Conservation (phyloP, 2,113 vertebrate genomes). For the Gobio gobio region DNA sequence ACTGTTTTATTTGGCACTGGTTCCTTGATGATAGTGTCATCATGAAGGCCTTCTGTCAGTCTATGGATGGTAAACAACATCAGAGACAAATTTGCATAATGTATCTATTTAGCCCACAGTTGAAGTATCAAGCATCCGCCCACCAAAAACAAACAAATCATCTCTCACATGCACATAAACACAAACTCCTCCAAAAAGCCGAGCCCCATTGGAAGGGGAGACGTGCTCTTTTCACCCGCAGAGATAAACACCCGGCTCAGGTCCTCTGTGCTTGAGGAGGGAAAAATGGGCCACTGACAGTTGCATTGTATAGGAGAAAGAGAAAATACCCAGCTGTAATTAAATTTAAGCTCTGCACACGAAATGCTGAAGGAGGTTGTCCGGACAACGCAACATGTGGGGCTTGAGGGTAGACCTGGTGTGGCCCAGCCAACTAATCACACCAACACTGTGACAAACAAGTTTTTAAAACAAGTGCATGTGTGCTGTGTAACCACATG, state of each 20-base stretch:
- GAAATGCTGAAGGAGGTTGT: slow-evolving; percentile 13
- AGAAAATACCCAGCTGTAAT: slow-evolving; percentile 27
- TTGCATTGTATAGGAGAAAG: neutral
- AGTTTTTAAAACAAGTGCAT: neutral
- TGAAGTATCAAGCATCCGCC: slow-evolving; percentile 15
- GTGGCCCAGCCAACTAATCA: slow-evolving; percentile 11
- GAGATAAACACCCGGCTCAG: slow-evolving; percentile 20
- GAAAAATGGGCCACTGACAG: slow-evolving; percentile 18
- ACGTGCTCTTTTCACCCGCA: neutral
- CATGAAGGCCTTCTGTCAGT: slow-evolving; percentile 2
- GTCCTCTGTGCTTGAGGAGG: neutral
- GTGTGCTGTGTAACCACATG: neutral
- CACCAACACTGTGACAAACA: slow-evolving; percentile 7
- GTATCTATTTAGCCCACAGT: slow-evolving; percentile 24
- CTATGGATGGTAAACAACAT: slow-evolving; percentile 21
- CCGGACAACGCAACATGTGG: slow-evolving; percentile 9
- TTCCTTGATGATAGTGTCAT: slow-evolving; percentile 2
- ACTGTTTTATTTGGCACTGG: neutral
- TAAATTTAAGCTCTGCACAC: neutral
- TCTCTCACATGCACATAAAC: neutral
- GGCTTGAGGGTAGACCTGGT: neutral
- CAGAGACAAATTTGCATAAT: slow-evolving; percentile 22
- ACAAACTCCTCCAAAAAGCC: neutral
- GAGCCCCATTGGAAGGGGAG: neutral
- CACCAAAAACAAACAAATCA: neutral